Base-by-base conservation (phyloP, 2,888 invertebrate genomes). In the Apotomis turbidana region DNA sequence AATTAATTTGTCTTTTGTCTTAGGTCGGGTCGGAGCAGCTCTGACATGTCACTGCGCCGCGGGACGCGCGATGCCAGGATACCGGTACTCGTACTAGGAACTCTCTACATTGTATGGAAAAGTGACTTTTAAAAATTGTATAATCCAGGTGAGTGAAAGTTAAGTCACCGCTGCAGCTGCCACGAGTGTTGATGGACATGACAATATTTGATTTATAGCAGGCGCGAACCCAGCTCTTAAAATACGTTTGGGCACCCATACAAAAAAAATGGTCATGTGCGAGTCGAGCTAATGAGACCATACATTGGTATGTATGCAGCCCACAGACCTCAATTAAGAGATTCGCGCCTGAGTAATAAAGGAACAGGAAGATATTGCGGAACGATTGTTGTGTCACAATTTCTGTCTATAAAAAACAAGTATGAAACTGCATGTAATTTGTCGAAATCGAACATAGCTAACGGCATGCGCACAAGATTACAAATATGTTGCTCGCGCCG, bases 1-100 rank as follows among this genome's bases (percentile, higher is more conserved):
- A 91, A 93, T 93, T 93, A 93, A 93, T 93, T 93, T 93, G 93
- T 93, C 93, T 92, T 93, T 93, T 93, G 93, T 93, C 90, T 93
- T 90, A 91, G 89, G 83, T 85, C 83, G 81, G 78, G 81, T 79
- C 77, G 69, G 79, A 74, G 75, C 75, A 79, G 82, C 79, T 78
- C 87, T 86, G 90, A 90, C 90, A 89, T 87, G 90, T 88, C 87
- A 80, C 85, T 80, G 83, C 91, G 75, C 93, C 87, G 90, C 90
- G 85, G 92, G 92, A 84, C 76, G 87, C 86, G 77, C 76, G 74
- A 49, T 44, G 62, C 74, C 67, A 36, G 68, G 68, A 54, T 38
- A 51, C 58, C n/a, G 36, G 51, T 13, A 51, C 46, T 66, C 38
- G 13, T 38, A 55, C 67, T 67, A 59, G 57, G 44, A 55, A 64